These are phyloP conservation scores for Vanacampus margaritifer DNA, from an alignment of 2,113 vertebrate genomes.

Conservation along the genomic window DNA sequence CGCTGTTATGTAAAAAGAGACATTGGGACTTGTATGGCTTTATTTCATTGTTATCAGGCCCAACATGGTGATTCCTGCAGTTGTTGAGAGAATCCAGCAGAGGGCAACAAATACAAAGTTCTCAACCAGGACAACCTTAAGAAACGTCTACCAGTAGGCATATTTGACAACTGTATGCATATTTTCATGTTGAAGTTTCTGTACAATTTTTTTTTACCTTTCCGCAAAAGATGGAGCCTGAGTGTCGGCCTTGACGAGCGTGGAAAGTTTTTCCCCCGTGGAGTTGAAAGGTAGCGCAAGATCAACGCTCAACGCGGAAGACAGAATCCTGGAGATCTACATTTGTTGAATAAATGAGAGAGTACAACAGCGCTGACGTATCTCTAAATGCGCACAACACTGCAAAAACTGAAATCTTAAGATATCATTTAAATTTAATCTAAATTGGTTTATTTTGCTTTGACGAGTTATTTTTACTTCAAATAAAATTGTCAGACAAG, in stretches of 20 bases:
- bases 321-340: slow-evolving; percentile 61
- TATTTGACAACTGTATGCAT: background rate
- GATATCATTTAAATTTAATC: too few species aligned
- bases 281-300: slow-evolving; percentile 27
- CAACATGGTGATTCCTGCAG: background rate
- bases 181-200: background rate
- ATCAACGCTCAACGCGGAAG: slow-evolving; percentile 17
- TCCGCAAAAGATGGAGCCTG: slow-evolving; percentile 50
- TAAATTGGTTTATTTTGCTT: too few species aligned
- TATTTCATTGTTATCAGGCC: slow-evolving; percentile 55
- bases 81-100: slow-evolving; percentile 26
- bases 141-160: background rate
- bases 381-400: too few species aligned
- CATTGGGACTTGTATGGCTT: background rate
- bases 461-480: too few species aligned
- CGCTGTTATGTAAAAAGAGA: slow-evolving; percentile 61
- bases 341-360: background rate
- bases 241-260: slow-evolving; percentile 64
- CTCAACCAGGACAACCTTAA: background rate
- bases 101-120: slow-evolving; percentile 17
- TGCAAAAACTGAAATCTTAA: too few species aligned
- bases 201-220: slow-evolving; percentile 67
- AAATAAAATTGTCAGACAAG: too few species aligned
- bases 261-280: slow-evolving; percentile 70
- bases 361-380: too few species aligned